Conservation (phyloP, 2,888 invertebrate genomes). For the Rosalia funebris region DNA sequence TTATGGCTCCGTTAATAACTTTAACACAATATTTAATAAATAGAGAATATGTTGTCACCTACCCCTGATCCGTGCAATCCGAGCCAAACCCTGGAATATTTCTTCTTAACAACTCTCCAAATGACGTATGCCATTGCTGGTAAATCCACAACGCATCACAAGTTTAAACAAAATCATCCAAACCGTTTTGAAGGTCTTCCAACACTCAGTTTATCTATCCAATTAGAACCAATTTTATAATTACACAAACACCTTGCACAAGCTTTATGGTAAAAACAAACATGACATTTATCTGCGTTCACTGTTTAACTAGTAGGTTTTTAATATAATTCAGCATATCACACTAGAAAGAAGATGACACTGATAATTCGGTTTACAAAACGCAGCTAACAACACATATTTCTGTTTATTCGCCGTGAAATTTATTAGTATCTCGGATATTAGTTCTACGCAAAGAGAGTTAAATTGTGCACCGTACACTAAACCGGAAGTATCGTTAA, state of each 20-base stretch:
- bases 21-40: no score
- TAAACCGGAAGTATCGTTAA: constrained; percentile 14
- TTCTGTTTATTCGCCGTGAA: background rate
- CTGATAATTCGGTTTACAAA: constrained; percentile 22
- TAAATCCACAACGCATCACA: constrained; percentile 40
- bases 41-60: no score
- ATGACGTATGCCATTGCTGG: constrained; percentile 69
- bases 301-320: constrained; percentile 14
- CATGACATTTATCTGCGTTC: constrained; percentile 18
- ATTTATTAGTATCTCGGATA: background rate
- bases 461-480: background rate
- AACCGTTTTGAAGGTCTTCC: constrained; percentile 25
- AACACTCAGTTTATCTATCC: constrained; percentile 24
- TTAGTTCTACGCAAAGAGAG: background rate
- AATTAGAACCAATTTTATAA: constrained; percentile 18
- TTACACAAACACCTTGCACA: constrained; percentile 29
- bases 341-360: constrained; percentile 16
- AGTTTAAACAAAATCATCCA: constrained; percentile 37
- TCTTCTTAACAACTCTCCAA: constrained; percentile 71
- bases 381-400: background rate
- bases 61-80: constrained; percentile 63
- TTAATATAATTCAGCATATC: constrained; percentile 11
- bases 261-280: constrained; percentile 6
- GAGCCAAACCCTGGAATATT: constrained; percentile 69
- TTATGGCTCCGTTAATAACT: no score